Percentiles rank a stretch among this genome's conserved stretches.
These are phyloP conservation scores for Hypotaenidia okinawae DNA, from an alignment of 2,797 vertebrate genomes.

Conservation along the genomic window DNA sequence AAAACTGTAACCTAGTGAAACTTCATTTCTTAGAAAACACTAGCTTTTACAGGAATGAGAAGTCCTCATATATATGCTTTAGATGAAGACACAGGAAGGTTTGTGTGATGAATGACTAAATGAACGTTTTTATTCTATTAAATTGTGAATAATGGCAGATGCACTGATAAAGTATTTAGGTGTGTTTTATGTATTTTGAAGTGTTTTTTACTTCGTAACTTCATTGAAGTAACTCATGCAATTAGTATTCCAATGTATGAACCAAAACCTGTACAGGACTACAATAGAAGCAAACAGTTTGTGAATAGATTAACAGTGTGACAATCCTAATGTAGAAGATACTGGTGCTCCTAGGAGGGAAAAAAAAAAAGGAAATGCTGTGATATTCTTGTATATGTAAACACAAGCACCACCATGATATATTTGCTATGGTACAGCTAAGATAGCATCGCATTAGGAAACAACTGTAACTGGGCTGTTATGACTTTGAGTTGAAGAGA, in stretches of 20 bases:
- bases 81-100: not conserved
- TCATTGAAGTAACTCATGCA: not conserved
- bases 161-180: not conserved
- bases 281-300: not conserved
- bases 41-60: not conserved
- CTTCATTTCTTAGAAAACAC: not conserved
- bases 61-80: not conserved
- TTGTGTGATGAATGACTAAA: not conserved
- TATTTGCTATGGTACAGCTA: not conserved
- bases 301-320: not conserved
- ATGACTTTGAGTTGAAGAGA: not conserved
- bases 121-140: not conserved
- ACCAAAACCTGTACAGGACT: not conserved
- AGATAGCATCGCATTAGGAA: not conserved
- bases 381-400: not conserved
- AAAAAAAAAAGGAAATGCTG: not conserved
- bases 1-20: not conserved
- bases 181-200: not conserved
- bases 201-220: not conserved
- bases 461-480: not conserved
- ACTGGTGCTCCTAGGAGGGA: not conserved
- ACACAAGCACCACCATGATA: not conserved
- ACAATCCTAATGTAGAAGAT: not conserved
- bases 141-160: not conserved
- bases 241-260: not conserved